These are phyloP conservation scores for Crocuta crocuta DNA, from an alignment of 2,113 vertebrate genomes.

Conservation along the genomic window DNA sequence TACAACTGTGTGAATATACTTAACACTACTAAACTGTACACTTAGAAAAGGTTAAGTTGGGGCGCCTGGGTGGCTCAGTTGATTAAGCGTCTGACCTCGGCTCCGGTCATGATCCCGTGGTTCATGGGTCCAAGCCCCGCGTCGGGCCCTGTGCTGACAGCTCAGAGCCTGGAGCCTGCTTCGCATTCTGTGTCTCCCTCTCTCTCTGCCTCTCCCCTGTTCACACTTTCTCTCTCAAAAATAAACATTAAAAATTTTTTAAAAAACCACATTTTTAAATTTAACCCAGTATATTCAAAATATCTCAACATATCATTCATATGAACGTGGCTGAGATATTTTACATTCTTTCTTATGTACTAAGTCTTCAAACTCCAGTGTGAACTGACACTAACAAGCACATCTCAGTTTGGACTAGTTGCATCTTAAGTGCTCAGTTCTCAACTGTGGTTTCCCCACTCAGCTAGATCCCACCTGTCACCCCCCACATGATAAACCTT, in stretches of 20 bases:
- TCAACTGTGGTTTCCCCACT: neutral
- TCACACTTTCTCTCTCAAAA: too few relatives aligned
- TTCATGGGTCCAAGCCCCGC: too few relatives aligned
- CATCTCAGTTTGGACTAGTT: neutral
- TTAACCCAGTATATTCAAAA: neutral
- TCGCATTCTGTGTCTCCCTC: too few relatives aligned
- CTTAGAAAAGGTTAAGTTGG: neutral
- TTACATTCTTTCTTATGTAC: neutral
- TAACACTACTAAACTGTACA: neutral
- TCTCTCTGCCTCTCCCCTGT: too few relatives aligned
- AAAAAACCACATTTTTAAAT: too few relatives aligned
- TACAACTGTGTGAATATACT: neutral
- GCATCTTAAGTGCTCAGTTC: neutral
- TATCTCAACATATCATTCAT: neutral
- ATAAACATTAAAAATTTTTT: too few relatives aligned
- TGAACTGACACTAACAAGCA: accelerated
- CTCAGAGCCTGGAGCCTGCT: too few relatives aligned
- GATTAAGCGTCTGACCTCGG: too few relatives aligned
- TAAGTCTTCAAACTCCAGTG: neutral
- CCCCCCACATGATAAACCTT: accelerated
- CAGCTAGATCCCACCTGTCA: neutral
- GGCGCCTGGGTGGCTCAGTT: too few relatives aligned
- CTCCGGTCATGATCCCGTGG: too few relatives aligned
- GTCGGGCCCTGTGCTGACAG: too few relatives aligned
- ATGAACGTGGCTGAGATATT: neutral